phyloP scores from a whole-genome alignment of 2,113 vertebrate genomes.

The Centropus unirufus region DNA sequence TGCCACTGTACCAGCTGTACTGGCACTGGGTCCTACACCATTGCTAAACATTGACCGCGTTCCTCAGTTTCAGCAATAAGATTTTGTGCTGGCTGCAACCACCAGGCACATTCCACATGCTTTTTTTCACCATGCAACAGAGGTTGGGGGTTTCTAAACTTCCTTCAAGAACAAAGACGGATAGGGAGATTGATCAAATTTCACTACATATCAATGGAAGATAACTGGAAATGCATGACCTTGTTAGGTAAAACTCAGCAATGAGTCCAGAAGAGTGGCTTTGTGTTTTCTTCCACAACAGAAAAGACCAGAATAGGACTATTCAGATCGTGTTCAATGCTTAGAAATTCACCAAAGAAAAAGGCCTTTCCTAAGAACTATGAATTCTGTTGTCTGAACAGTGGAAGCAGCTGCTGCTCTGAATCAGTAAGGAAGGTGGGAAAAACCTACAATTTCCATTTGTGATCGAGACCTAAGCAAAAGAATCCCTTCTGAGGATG shows the following conservation, averaged over 20 bases:
- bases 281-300: not conserved
- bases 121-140: not conserved
- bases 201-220: not conserved
- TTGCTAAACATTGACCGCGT: accelerated
- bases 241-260: not conserved
- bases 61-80: not conserved
- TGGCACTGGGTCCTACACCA: not conserved
- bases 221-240: not conserved
- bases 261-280: not conserved
- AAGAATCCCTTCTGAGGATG: not conserved
- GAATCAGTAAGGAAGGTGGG: not conserved
- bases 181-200: not conserved
- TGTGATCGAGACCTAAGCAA: not conserved
- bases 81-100: not conserved
- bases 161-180: not conserved
- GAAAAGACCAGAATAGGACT: not conserved
- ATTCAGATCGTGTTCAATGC: not conserved
- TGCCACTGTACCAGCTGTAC: not conserved
- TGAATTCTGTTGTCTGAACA: not conserved
- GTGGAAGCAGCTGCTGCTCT: not conserved
- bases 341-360: not conserved
- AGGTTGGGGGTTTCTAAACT: not conserved
- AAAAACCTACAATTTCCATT: not conserved
- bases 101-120: not conserved
- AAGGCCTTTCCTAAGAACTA: not conserved